A percentile compares a stretch with the other conserved stretches of the same genome.
These are phyloP conservation scores for Cremastinae sp. DNA, from an alignment of 2,888 invertebrate species.

Conservation along the genomic window DNA sequence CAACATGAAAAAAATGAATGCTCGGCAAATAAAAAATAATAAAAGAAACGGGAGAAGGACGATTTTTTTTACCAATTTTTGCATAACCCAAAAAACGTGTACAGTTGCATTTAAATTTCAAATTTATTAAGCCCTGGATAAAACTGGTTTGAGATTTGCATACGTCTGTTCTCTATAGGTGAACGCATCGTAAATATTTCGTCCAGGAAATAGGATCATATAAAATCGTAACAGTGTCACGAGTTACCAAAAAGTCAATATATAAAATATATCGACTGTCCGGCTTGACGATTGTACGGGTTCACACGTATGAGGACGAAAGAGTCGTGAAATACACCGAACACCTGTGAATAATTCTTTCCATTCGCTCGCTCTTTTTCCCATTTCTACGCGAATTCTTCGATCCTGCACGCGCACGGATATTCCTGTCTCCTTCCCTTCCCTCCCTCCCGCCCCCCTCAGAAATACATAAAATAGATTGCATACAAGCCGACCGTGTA, in stretches of 20 bases:
- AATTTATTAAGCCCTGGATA: not conserved
- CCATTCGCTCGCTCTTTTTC: not conserved
- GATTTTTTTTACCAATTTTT: not conserved
- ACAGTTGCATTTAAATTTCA: not conserved
- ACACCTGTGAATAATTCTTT: slow-evolving; percentile 49
- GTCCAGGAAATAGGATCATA: slow-evolving; percentile 48
- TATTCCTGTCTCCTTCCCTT: too few relatives aligned
- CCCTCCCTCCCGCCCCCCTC: not conserved
- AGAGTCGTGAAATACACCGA: slow-evolving; percentile 35
- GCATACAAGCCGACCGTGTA: slow-evolving; percentile 27
- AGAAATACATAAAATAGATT: slow-evolving; percentile 36
- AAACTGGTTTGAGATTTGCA: not conserved
- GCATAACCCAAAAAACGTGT: not conserved
- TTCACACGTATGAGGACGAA: slow-evolving; percentile 11
- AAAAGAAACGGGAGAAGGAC: too few relatives aligned
- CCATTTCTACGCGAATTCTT: slow-evolving; percentile 1
- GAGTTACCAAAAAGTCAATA: slow-evolving; percentile 31
- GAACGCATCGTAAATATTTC: slow-evolving; percentile 34
- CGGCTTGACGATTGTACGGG: slow-evolving; percentile 19
- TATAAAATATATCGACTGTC: slow-evolving; percentile 44
- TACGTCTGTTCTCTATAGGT: not conserved
- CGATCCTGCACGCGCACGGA: not conserved
- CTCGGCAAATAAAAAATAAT: too few relatives aligned
- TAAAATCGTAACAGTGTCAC: slow-evolving; percentile 43
- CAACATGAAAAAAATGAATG: too few relatives aligned